A percentile compares a stretch with the other conserved stretches of the same genome.
phyloP scores from a whole-genome alignment of 2,888 invertebrate species.

The Pteria penguin region DNA sequence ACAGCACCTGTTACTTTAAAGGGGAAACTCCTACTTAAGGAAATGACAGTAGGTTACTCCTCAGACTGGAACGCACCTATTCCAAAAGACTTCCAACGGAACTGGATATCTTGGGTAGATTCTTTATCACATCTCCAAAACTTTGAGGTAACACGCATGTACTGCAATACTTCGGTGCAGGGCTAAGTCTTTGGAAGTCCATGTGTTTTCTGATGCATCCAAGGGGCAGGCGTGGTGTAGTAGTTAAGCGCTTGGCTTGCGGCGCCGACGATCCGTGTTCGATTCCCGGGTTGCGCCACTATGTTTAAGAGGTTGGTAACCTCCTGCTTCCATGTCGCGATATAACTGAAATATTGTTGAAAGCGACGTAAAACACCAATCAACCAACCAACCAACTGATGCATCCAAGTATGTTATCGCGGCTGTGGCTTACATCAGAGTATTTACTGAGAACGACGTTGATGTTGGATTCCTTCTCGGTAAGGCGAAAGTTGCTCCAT shows the following conservation, averaged over 20 bases:
- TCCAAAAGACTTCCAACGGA: background rate
- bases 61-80: background rate
- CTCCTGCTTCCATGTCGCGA: too few species aligned
- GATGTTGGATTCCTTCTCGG: background rate
- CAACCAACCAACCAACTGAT: too few species aligned
- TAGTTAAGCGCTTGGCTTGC: too few species aligned
- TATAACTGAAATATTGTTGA: too few species aligned
- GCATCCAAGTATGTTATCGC: too few species aligned
- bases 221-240: too few species aligned
- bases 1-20: conserved; percentile 20
- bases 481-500: background rate
- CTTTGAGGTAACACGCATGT: background rate
- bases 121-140: background rate
- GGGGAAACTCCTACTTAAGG: background rate
- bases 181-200: background rate
- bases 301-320: too few species aligned
- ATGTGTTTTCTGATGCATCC: background rate
- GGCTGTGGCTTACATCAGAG: too few species aligned
- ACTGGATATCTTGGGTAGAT: background rate
- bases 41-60: background rate
- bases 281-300: too few species aligned
- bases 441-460: too few species aligned
- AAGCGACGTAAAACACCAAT: too few species aligned
- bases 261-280: too few species aligned
- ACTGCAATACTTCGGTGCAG: background rate